Evolutionary conservation across 2,888 invertebrate genomes (phyloP).

Genomic region (Lydus trimaculatus): DNA sequence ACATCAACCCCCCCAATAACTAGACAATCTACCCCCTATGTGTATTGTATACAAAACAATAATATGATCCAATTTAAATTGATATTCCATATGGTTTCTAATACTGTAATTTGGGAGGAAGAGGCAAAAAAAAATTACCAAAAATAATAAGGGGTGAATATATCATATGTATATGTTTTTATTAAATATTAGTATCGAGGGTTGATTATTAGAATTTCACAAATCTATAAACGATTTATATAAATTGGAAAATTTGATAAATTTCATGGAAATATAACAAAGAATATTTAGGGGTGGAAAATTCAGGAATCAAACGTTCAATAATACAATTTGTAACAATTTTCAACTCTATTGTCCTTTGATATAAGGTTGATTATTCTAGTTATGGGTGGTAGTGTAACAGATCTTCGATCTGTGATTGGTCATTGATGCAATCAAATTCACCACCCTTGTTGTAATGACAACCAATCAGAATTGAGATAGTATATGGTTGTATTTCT

Average conservation of each 20-base stretch:
- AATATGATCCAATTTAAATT: conserved; percentile 8
- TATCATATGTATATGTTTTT: background rate
- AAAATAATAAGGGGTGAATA: background rate
- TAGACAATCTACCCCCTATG: background rate
- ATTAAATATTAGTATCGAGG: conserved; percentile 9
- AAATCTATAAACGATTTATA: background rate
- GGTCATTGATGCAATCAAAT: background rate
- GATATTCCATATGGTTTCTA: conserved; percentile 7
- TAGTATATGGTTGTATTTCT: background rate
- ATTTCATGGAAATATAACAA: background rate
- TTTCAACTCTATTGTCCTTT: background rate
- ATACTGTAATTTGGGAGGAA: background rate
- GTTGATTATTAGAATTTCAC: background rate
- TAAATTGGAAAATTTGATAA: background rate
- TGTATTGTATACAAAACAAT: background rate
- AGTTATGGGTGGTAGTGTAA: background rate
- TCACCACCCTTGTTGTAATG: background rate
- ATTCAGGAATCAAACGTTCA: background rate
- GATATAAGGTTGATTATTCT: background rate
- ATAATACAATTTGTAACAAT: background rate
- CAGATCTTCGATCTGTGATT: background rate
- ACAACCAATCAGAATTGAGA: background rate
- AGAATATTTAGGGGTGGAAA: background rate
- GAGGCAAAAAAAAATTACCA: too few species aligned
- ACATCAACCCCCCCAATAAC: background rate